Percentiles rank a stretch among this genome's conserved stretches.
phyloP scores from a whole-genome alignment of 2,113 vertebrate species.

The Leptodactylus fuscus region DNA sequence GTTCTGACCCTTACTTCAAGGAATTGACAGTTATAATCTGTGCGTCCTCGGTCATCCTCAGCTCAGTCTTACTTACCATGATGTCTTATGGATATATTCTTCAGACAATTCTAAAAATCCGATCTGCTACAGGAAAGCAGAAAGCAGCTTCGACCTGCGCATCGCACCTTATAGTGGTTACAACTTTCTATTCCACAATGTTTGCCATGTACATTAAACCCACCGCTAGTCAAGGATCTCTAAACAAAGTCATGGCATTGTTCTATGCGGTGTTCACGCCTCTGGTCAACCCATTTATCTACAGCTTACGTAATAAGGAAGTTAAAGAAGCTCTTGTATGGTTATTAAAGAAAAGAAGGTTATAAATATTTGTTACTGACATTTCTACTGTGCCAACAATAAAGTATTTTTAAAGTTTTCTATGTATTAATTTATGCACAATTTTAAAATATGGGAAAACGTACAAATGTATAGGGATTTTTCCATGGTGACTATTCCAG shows the following conservation, averaged over 20 bases:
- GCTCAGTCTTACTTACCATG: conserved; percentile 45
- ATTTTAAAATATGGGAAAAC: too few species aligned
- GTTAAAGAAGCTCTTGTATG: conserved; percentile 9
- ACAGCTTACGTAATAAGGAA: conserved; percentile 60
- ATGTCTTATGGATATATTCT: not conserved
- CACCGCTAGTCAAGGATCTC: conserved; percentile 21
- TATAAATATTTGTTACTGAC: not conserved
- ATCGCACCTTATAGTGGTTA: conserved; percentile 47
- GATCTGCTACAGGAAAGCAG: conserved; percentile 8
- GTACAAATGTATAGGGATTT: too few species aligned
- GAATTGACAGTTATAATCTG: conserved; percentile 44
- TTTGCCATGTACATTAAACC: conserved; percentile 42
- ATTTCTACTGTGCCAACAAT: not conserved
- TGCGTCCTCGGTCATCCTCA: conserved; percentile 39
- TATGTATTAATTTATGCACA: too few species aligned
- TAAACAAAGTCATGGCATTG: conserved; percentile 61
- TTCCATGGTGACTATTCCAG: too few species aligned
- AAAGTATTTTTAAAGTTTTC: not conserved
- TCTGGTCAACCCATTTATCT: conserved; percentile 60
- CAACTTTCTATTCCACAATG: conserved; percentile 53
- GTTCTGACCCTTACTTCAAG: not conserved
- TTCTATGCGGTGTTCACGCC: conserved; percentile 62
- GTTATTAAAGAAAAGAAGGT: conserved; percentile 54
- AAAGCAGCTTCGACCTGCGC: conserved; percentile 52
- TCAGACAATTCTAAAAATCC: conserved; percentile 10